Percentiles rank a stretch among this genome's conserved stretches.
phyloP scores from a whole-genome alignment of 2,113 vertebrate genomes.

The Oryzias melastigma region DNA sequence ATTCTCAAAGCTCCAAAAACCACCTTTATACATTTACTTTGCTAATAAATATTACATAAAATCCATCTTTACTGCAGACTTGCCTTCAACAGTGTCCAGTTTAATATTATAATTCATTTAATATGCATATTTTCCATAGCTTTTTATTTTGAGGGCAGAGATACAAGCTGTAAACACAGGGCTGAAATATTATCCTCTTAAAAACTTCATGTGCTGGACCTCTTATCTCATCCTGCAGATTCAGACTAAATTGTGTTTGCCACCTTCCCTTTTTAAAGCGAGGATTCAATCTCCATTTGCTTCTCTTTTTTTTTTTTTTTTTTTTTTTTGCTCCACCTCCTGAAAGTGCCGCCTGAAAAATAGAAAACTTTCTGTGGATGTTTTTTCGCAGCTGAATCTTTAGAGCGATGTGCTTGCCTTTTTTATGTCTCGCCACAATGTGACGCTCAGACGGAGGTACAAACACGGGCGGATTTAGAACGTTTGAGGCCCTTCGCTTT shows the following conservation, averaged over 20 bases:
- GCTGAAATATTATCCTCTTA: conserved; percentile 16
- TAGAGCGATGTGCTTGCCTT: too few species aligned
- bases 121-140: background rate
- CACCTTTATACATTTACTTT: background rate
- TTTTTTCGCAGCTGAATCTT: too few species aligned
- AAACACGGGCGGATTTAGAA: too few species aligned
- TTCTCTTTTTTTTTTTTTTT: background rate
- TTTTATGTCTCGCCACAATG: too few species aligned
- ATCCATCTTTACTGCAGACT: background rate
- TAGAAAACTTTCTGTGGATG: too few species aligned
- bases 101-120: background rate
- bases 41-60: background rate
- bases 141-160: background rate
- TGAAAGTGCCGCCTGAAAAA: background rate
- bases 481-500: too few species aligned
- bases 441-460: too few species aligned
- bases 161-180: conserved; percentile 12
- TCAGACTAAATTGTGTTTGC: conserved; percentile 12
- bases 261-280: conserved; percentile 3
- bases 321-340: background rate
- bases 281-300: conserved; percentile 2
- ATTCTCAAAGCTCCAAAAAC: background rate
- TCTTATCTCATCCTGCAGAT: conserved; percentile 6
- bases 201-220: conserved; percentile 7
- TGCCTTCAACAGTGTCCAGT: background rate